Base-by-base conservation (phyloP, 2,113 vertebrate genomes). In the Diphyllodes magnificus region DNA sequence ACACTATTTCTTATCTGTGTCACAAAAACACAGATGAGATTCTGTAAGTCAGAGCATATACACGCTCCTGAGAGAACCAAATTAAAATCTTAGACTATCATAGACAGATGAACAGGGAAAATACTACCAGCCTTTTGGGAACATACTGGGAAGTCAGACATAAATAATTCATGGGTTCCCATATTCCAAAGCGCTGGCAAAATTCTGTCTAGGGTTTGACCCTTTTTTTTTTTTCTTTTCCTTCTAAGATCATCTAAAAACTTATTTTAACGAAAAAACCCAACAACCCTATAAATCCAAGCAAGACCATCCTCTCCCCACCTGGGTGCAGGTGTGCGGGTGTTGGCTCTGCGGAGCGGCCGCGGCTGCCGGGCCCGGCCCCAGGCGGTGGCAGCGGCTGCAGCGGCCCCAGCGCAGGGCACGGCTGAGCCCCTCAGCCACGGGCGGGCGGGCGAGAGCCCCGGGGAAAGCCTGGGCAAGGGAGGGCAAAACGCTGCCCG, bases 121-220 rank as follows among this genome's bases (percentile, higher is more conserved):
- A 75, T 77, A 93, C 45, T 87, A 72, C 81, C 31, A 70, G 87
- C 28, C 88, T 88, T 78, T 60, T 72, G 93, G 94, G 93, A 92
- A 69, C 70, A 27, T 31, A 66, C 47, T 68, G 56, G 35, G n/a
- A 94, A 94, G 42, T 40, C 13, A 11, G 47, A 69, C 23, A 95
- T 92, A 44, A 86, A 93, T 90, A 88, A 95, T 93, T 90, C 21
- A 94, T 89, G 42, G 10, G 0, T 88, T 92, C 64, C 82, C 1
- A 1, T 40, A 83, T 37, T 37, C 57, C 69, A 71, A 49, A 59
- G 60, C 1, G 0, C 31, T 12, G 27, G 35, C 24, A 90, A 83
- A 91, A 82, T 47, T 66, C 12, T 44, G 27, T 35, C 40, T 42
- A 24, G 42, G 82, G 33, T 82, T 37, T 33, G 47, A 81, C 20